Base-by-base conservation (phyloP, 1,140 invertebrate genomes). In the Lineus longissimus region DNA sequence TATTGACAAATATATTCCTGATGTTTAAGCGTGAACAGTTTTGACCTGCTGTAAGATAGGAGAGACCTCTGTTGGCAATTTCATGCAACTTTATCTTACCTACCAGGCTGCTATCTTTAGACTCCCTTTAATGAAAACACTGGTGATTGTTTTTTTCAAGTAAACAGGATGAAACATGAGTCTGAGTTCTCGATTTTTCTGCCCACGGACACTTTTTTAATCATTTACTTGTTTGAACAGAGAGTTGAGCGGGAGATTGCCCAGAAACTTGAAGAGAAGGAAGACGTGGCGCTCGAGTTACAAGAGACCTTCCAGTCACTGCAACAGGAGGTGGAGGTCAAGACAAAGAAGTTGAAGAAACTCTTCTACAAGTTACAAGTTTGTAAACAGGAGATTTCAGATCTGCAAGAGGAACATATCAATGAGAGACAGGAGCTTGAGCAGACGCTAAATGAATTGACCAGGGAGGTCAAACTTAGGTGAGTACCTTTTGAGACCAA, bases 321-420 rank as follows among this genome's bases (percentile, higher is more conserved):
- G 23, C 91, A 95, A 76, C 92, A 95, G 78, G 93, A 95, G 81
- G 91, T 95, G 1, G 94, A 96, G 78, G 86, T 90, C 25, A 96
- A 95, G 80, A 91, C 91, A n/a, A 90, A 90, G 71, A 92, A 94
- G 84, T 82, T 91, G 29, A 91, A 90, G 70, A 90, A 84, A 77
- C 74, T 91, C 60, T 86, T 88, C 73, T 80, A 83, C 27, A 88
- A 89, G 72, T 76, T 88, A 36, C 85, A 89, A 76, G 79, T 80
- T 43, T 81, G 77, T 11, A 76, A 76, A 68, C 81, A 85, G 54
- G 92, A 96, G 74, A 86, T 94, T 2, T 86, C 88, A 56, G 92
- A 94, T 72, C 85, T 90, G n/a, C 90, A 89, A 58, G 90, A 91
- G 66, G 89, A 92, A 65, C 90, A 91, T 72, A 88, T 89, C 59